Percentiles rank a stretch among this genome's conserved stretches.
These are phyloP conservation scores for Apamea sordens DNA, from an alignment of 2,888 invertebrate genomes.

Conservation along the genomic window DNA sequence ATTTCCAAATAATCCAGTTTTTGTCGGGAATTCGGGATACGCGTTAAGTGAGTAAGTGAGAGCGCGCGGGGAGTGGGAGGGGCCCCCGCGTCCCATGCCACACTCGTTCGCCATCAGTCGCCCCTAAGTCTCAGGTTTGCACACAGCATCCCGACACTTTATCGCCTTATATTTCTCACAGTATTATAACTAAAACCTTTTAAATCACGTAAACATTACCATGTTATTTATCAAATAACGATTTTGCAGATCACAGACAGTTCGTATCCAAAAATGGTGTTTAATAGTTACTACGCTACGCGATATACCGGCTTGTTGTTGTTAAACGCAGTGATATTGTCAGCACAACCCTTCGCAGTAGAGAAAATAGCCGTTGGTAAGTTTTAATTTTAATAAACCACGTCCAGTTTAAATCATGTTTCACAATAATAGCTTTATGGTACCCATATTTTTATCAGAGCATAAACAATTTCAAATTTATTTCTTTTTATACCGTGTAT, in stretches of 20 bases:
- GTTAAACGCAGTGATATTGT: conserved; percentile 76
- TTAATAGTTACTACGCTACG: conserved; percentile 63
- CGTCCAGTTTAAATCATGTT: conserved; percentile 1
- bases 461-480: not conserved
- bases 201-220: conserved; percentile 52
- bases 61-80: conserved; percentile 73
- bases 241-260: conserved; percentile 19
- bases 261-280: conserved; percentile 70
- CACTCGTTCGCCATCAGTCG: conserved; percentile 85
- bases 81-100: conserved; percentile 81
- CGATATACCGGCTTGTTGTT: conserved; percentile 79
- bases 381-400: conserved; percentile 69
- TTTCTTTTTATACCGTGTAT: not conserved
- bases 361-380: conserved; percentile 89
- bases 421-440: conserved; percentile 24
- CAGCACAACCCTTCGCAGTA: conserved; percentile 83
- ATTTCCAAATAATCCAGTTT: conserved; percentile 36
- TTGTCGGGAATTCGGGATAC: conserved; percentile 44
- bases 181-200: conserved; percentile 63
- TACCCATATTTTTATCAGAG: conserved; percentile 1
- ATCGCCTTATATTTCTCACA: conserved; percentile 71
- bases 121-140: conserved; percentile 89
- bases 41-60: conserved; percentile 73
- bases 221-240: conserved; percentile 54
- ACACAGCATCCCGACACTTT: conserved; percentile 85